phyloP scores from a whole-genome alignment of 2,888 invertebrate genomes.

The Micoletzkya japonica region DNA sequence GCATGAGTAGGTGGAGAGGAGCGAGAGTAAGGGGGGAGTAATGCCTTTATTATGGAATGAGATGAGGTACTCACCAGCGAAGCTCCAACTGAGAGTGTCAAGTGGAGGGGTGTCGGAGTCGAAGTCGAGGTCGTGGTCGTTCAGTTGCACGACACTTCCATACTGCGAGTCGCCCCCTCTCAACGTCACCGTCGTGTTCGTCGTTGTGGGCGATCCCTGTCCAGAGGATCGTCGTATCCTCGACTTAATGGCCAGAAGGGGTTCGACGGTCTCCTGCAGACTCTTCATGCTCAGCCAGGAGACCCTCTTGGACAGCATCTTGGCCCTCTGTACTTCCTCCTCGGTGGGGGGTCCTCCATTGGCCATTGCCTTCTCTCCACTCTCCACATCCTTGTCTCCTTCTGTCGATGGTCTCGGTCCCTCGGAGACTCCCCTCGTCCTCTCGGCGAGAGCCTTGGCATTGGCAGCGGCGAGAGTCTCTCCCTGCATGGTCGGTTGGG shows the following conservation, averaged over 20 bases:
- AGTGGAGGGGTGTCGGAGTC: conserved; percentile 62
- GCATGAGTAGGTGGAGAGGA: neutral
- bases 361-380: neutral
- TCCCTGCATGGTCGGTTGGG: conserved; percentile 49
- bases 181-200: conserved; percentile 32
- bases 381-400: neutral
- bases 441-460: neutral
- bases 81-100: conserved; percentile 62
- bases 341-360: neutral
- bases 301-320: conserved; percentile 58
- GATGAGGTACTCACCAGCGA: conserved; percentile 43
- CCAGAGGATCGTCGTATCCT: conserved; percentile 17
- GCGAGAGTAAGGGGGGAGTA: neutral
- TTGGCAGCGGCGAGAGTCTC: conserved; percentile 14
- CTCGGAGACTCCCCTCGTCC: conserved; percentile 5
- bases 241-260: conserved; percentile 33
- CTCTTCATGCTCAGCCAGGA: conserved; percentile 62
- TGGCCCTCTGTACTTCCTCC: conserved; percentile 32
- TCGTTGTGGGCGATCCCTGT: conserved; percentile 26
- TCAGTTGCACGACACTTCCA: conserved; percentile 43
- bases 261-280: conserved; percentile 49
- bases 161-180: conserved; percentile 44
- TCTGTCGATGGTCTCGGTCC: neutral
- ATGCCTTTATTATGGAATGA: neutral
- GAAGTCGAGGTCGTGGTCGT: conserved; percentile 47